Evolutionary conservation across 2,797 vertebrate species (phyloP), one percentile per base, ranked within the genome.

Genomic region (Pipistrellus pygmaeus): DNA sequence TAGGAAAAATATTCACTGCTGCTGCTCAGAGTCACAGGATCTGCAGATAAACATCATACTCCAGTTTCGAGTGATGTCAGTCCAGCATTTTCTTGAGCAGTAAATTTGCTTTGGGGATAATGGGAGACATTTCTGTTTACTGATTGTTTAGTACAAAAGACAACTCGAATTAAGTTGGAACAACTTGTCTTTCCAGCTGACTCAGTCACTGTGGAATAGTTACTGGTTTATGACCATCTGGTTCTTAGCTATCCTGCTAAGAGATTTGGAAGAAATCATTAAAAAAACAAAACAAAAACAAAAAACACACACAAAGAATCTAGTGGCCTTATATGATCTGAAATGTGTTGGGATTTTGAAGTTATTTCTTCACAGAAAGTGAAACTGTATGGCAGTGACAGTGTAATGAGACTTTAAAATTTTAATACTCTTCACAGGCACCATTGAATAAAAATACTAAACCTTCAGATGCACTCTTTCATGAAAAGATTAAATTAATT

Each of bases 211-310:
- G 32, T 62, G 30, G 69, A 73, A 81, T 46, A 87, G 81, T 68
- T 87, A 27, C 62, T 85, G 41, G 10, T 85, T 92, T 94, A 86
- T 83, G 92, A 90, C 80, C 81, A 93, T 95, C 53, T 93, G 91
- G 73, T 94, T 76, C 73, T 92, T 68, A 72, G 72, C 88, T 86
- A 48, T 64, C 38, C 84, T 73, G 51, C 93, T 96, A 92, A 66
- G 85, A 95, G 44, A 84, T 64, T 48, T 90, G 78, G 66, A 86
- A 81, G 44, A 83, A 80, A 46, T 95, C 68, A 84, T 93, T 93
- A 51, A 92, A 93, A 82, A 64, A n/a, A 5, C 44, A 46, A 48
- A 46, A 48, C 8, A 30, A 32, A 53, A 18, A 93, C 3, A 38
- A 41, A 41, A 41, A 41, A 41, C 35, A 38, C 35, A 38, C 38